Evolutionary conservation across 2,888 invertebrate genomes (phyloP).

Genomic region (Digitonthophagus gazella): DNA sequence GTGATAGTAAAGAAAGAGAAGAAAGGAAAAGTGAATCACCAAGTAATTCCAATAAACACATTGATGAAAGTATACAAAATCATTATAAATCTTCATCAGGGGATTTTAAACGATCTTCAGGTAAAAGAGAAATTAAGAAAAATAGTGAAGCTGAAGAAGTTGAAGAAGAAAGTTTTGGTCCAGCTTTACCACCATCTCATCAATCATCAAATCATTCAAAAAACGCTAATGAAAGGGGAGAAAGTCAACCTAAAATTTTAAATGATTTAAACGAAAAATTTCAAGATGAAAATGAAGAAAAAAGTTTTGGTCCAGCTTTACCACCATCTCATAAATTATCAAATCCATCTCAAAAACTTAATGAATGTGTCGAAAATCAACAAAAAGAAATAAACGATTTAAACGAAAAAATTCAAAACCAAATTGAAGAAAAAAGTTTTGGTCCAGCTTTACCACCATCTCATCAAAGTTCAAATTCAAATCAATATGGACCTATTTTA

Average conservation of each 20-base stretch:
- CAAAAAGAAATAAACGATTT: too few species aligned
- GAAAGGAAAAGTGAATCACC: too few species aligned
- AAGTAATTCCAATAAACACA: too few species aligned
- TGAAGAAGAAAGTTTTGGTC: conserved; percentile 41
- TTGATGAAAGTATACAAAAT: not conserved
- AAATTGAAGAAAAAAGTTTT: conserved; percentile 13
- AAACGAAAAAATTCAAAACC: conserved; percentile 4
- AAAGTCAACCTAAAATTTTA: too few species aligned
- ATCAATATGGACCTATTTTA: not conserved
- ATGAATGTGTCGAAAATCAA: too few species aligned
- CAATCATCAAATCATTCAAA: not conserved
- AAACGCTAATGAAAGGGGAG: not conserved
- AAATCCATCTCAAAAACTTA: not conserved
- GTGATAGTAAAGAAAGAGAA: not conserved
- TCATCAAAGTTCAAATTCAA: not conserved
- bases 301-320: conserved; percentile 46
- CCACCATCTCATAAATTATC: conserved; percentile 43
- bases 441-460: conserved; percentile 17
- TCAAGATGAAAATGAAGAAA: conserved; percentile 4
- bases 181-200: conserved; percentile 48
- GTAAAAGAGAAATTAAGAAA: not conserved
- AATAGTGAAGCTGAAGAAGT: not conserved
- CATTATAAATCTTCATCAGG: not conserved
- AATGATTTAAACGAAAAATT: not conserved
- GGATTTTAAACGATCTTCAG: not conserved